Evolutionary conservation across 2,888 invertebrate genomes (phyloP), one percentile per base, ranked within the genome.

Genomic region (Stenotaenia linearis): DNA sequence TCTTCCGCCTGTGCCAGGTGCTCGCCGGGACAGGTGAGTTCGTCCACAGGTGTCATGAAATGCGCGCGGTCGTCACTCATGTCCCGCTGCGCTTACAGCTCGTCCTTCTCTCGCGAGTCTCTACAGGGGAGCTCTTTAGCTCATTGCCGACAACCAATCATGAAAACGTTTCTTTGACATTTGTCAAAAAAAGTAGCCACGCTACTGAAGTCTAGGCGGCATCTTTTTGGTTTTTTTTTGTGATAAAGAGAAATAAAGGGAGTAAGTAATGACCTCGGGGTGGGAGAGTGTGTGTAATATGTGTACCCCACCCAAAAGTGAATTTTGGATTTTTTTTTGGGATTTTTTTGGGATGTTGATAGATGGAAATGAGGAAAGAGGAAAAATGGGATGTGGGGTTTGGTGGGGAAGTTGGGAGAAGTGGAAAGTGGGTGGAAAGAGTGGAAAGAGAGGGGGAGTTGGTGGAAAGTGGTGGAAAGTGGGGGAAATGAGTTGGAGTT

Each of bases 41-140:
- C 61, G 61, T 61, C 61, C 61, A 61, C 61, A 61, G 61, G 61
- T 61, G 61, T 61, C 61, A 61, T 61, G 61, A 61, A 61, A 61
- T 61, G 61, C 61, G 25, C 23, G 61, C 61, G 61, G 61, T 61
- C 61, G 61, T 61, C 61, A 61, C 61, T 61, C 61, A 61, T 61
- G 61, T 61, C 61, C 61, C 28, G 61, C 61, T 61, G 61, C 61
- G 61, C 61, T 61, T 61, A 61, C 61, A 61, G 61, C 61, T 61
- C 61, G 61, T 61, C 61, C 61, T 61, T 61, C 61, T 61, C 61
- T 61, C 61, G 61, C 61, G 61, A 61, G 61, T 25, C 61, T 61
- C 61, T 23, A 1, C 61, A 28, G 61, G 61, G 61, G 61, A 61
- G 61, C 61, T 61, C 61, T 61, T 61, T 61, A 61, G 25, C 25